Conservation (phyloP, 2,888 invertebrate genomes). For the Halictus quadricinctus region DNA sequence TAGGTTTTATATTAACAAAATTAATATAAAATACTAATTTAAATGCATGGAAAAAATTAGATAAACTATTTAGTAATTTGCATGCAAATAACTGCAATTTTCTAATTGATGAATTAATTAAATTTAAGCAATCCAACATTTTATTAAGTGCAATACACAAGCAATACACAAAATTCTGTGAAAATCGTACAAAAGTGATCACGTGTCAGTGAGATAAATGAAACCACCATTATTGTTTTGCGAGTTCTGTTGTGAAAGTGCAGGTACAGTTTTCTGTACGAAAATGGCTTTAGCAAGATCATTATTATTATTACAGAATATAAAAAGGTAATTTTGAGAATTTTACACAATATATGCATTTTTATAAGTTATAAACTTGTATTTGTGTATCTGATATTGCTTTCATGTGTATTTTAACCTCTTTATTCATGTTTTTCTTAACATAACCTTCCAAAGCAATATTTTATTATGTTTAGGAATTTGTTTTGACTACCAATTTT, state of each 20-base stretch:
- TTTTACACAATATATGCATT: background rate
- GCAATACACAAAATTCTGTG: background rate
- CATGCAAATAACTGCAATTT: background rate
- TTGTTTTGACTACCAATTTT: background rate
- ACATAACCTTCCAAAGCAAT: background rate
- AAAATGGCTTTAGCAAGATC: conserved; percentile 21
- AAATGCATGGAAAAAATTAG: background rate
- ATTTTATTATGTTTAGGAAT: background rate
- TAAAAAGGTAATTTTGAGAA: conserved; percentile 16
- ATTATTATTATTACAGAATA: background rate
- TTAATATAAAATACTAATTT: background rate
- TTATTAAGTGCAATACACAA: background rate
- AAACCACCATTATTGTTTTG: conserved; percentile 4
- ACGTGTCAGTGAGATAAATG: background rate
- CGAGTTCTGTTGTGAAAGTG: background rate
- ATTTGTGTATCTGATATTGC: background rate
- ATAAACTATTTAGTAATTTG: background rate
- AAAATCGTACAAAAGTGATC: background rate
- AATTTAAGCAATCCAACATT: background rate
- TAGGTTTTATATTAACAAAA: background rate
- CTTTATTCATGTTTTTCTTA: background rate
- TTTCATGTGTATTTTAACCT: background rate
- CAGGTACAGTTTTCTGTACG: background rate
- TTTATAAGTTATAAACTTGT: background rate
- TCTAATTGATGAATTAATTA: background rate